phyloP scores from a whole-genome alignment of 2,797 vertebrate species.

The Clarias pachynema region DNA sequence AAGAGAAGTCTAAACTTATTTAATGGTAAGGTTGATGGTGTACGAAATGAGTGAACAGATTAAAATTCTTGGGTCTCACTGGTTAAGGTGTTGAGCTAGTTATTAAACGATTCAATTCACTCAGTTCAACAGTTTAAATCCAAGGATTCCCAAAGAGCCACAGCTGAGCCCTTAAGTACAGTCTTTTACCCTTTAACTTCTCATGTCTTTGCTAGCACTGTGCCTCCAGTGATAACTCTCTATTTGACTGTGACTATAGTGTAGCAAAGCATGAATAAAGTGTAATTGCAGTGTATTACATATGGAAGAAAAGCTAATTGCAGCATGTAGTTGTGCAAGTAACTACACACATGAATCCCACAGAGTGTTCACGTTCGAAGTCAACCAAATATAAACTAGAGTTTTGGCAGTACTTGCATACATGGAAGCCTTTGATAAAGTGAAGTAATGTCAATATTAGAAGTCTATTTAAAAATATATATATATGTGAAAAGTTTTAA shows the following conservation, averaged over 20 bases:
- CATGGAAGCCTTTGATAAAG: not conserved
- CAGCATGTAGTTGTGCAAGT: not conserved
- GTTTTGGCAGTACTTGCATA: not conserved
- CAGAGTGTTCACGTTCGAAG: not conserved
- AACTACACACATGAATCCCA: not conserved
- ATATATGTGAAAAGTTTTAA: not conserved
- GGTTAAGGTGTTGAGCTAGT: not conserved
- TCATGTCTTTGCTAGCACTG: not conserved
- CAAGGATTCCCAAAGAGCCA: not conserved
- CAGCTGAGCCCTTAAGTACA: not conserved
- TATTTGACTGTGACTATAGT: not conserved
- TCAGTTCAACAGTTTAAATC: not conserved
- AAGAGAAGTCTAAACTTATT: not conserved
- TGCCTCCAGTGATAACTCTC: not conserved
- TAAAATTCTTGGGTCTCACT: not conserved
- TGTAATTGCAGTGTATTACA: not conserved
- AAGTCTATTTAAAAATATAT: not conserved
- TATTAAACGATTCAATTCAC: not conserved
- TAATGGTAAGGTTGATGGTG: too few relatives aligned
- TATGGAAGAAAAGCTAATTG: not conserved
- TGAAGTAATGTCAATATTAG: not conserved
- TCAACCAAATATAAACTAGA: not conserved
- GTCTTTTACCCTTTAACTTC: not conserved
- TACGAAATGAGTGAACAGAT: not conserved
- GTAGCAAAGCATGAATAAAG: not conserved